These are phyloP conservation scores for Dicyrtomina minuta DNA, from an alignment of 2,888 invertebrate species.

Conservation along the genomic window DNA sequence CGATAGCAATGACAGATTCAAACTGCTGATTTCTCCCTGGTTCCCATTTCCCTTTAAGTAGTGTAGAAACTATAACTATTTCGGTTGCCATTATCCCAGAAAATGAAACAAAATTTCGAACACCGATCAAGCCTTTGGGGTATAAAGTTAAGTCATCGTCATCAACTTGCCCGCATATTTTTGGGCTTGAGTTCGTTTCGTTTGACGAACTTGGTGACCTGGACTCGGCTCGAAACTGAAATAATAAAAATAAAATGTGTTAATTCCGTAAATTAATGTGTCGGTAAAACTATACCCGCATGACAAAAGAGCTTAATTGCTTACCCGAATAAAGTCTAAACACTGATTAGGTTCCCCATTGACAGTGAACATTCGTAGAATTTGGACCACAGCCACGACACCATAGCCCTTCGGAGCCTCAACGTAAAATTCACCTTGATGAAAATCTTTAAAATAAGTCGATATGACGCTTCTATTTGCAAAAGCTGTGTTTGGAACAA, in stretches of 20 bases:
- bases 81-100: too few species aligned
- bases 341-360: background rate
- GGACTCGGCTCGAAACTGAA: too few species aligned
- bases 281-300: too few species aligned
- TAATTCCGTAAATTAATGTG: too few species aligned
- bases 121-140: background rate
- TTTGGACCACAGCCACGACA: constrained; percentile 11
- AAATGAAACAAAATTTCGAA: background rate
- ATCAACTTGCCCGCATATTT: constrained; percentile 19
- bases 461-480: background rate
- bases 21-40: too few species aligned
- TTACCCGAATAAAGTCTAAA: constrained; percentile 15
- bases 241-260: too few species aligned
- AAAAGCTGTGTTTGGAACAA: constrained; percentile 11
- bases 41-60: too few species aligned
- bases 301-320: too few species aligned
- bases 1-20: too few species aligned
- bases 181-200: background rate
- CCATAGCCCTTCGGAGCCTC: constrained; percentile 10
- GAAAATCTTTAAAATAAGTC: background rate
- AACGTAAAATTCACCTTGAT: constrained; percentile 17
- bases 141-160: background rate
- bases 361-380: constrained; percentile 1
- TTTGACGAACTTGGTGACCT: too few species aligned
- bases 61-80: too few species aligned